phyloP scores from a whole-genome alignment of 2,888 invertebrate genomes.

The Lysandra bellargus region DNA sequence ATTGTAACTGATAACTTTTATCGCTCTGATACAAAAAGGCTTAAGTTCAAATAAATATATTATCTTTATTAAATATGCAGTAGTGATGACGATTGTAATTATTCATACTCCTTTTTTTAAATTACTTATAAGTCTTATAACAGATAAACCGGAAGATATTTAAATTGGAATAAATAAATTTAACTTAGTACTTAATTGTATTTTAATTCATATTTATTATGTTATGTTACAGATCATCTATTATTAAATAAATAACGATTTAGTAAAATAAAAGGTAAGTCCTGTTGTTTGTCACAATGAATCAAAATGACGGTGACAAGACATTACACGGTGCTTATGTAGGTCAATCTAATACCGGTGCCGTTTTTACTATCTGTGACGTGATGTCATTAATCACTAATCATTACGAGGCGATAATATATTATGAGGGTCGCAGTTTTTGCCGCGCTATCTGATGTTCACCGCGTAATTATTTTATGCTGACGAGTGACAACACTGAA shows the following conservation, averaged over 20 bases:
- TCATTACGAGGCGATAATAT: constrained; percentile 24
- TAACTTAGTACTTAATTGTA: too few relatives aligned
- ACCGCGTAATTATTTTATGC: constrained; percentile 22
- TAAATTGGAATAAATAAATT: too few relatives aligned
- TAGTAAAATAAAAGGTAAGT: not conserved
- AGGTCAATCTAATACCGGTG: constrained; percentile 10
- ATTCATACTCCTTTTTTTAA: too few relatives aligned
- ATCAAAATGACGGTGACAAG: constrained; percentile 1
- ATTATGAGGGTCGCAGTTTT: constrained; percentile 18
- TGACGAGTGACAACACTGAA: constrained; percentile 5
- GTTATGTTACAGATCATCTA: too few relatives aligned
- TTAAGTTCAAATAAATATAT: too few relatives aligned
- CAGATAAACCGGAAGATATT: too few relatives aligned
- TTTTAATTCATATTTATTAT: too few relatives aligned
- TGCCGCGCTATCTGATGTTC: constrained; percentile 5
- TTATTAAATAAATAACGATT: too few relatives aligned
- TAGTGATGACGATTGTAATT: too few relatives aligned
- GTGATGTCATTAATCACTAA: constrained; percentile 25
- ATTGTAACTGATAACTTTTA: not conserved
- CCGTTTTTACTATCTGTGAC: constrained; percentile 21
- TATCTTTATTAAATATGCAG: too few relatives aligned
- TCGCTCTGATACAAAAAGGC: not conserved
- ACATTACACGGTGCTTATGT: constrained; percentile 12
- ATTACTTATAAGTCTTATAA: too few relatives aligned
- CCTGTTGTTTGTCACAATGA: not conserved